phyloP scores from a whole-genome alignment of 1,140 invertebrate species.

The Mercenaria mercenaria region DNA sequence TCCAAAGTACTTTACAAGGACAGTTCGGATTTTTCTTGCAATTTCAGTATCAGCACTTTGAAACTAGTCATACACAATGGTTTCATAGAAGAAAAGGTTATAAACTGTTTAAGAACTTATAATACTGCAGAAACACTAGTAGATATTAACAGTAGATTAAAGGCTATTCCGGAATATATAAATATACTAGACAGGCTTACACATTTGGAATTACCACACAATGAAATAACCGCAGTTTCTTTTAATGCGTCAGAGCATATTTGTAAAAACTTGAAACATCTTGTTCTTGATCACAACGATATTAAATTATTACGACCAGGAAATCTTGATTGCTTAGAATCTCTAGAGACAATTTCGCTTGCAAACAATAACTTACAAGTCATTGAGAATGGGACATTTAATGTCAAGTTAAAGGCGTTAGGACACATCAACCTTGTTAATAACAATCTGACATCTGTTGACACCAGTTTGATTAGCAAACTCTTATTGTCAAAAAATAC shows the following conservation, averaged over 20 bases:
- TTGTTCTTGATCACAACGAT: background rate
- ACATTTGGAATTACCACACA: background rate
- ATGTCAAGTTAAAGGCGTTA: background rate
- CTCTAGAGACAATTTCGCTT: background rate
- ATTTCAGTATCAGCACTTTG: too few relatives aligned
- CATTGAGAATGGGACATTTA: conserved; percentile 30
- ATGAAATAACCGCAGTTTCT: background rate
- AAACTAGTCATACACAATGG: background rate
- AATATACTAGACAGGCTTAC: background rate
- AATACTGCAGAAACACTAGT: background rate
- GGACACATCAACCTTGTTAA: background rate
- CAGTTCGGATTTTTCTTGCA: too few relatives aligned
- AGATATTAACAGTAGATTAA: background rate
- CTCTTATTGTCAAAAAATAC: background rate
- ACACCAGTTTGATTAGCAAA: background rate
- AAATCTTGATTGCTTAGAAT: conserved; percentile 13
- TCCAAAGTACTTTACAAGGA: too few relatives aligned
- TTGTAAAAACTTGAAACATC: background rate
- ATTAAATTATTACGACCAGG: background rate
- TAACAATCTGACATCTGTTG: background rate
- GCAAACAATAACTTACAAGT: background rate
- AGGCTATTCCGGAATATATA: background rate
- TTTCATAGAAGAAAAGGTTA: background rate
- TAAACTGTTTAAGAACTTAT: background rate
- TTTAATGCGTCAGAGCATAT: background rate